phyloP scores from a whole-genome alignment of 2,113 vertebrate species.

The Lycaon pictus region DNA sequence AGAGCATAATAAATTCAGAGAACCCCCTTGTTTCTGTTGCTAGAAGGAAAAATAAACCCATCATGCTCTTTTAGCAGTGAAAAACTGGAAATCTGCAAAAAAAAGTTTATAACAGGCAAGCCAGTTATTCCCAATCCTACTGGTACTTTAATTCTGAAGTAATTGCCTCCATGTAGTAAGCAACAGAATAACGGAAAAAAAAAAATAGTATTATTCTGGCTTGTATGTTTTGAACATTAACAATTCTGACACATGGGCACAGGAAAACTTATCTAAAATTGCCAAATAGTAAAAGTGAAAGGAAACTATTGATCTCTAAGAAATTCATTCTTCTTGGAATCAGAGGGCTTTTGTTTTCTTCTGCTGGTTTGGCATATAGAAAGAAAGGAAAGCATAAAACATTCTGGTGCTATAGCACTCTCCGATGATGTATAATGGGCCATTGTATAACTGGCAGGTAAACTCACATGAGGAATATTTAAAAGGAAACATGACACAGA shows the following conservation, averaged over 20 bases:
- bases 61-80: slow-evolving; percentile 69
- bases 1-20: slow-evolving; percentile 70
- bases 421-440: background rate
- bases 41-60: slow-evolving; percentile 60
- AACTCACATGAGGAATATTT: slow-evolving; percentile 44
- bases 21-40: background rate
- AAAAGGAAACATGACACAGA: background rate
- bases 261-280: background rate
- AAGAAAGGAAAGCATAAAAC: slow-evolving; percentile 62
- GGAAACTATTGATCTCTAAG: slow-evolving; percentile 60
- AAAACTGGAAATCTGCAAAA: slow-evolving; percentile 36
- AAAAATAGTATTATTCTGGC: background rate
- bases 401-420: background rate
- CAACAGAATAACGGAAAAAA: background rate
- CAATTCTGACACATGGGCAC: background rate
- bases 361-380: slow-evolving; percentile 54
- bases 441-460: background rate
- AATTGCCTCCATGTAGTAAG: background rate
- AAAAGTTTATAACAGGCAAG: slow-evolving; percentile 14
- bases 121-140: background rate
- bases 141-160: background rate
- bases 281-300: slow-evolving; percentile 22
- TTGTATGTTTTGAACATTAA: background rate
- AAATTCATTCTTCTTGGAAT: slow-evolving; percentile 66
- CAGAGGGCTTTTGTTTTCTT: slow-evolving; percentile 79